Evolutionary conservation across 1,140 invertebrate species (phyloP).

Genomic region (Mycetomoellerius zeteki): DNA sequence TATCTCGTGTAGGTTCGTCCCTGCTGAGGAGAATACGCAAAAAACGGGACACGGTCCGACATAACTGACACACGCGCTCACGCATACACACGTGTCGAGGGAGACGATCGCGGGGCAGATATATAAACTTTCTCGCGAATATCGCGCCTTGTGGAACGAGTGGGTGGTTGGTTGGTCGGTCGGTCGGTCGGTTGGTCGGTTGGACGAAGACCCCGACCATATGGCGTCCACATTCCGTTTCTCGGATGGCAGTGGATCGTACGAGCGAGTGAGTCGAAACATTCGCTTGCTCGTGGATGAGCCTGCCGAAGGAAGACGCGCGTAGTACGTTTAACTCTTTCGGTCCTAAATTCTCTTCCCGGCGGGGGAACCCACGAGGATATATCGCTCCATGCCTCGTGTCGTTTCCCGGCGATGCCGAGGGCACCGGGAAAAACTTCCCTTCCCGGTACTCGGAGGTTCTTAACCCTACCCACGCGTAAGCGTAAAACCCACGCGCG

Average conservation of each 20-base stretch:
- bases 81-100: background rate
- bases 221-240: conserved; percentile 86
- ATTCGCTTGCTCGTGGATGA: conserved; percentile 13
- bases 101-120: conserved; percentile 20
- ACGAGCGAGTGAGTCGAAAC: conserved; percentile 6
- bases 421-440: background rate
- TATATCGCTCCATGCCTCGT: background rate
- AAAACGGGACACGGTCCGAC: conserved; percentile 39
- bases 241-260: conserved; percentile 68
- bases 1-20: conserved; percentile 3
- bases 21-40: conserved; percentile 20
- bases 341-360: background rate
- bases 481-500: background rate
- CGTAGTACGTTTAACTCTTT: conserved; percentile 8
- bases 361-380: background rate
- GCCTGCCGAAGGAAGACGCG: conserved; percentile 46
- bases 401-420: background rate
- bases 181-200: conserved; percentile 69
- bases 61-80: conserved; percentile 14
- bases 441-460: background rate
- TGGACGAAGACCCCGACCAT: conserved; percentile 81
- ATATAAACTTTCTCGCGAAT: conserved; percentile 53
- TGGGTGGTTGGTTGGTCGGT: conserved; percentile 70
- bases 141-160: conserved; percentile 47
- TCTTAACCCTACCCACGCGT: conserved; percentile 22